phyloP scores from a whole-genome alignment of 2,797 vertebrate genomes.

The Microctenopoma steveboyesi region DNA sequence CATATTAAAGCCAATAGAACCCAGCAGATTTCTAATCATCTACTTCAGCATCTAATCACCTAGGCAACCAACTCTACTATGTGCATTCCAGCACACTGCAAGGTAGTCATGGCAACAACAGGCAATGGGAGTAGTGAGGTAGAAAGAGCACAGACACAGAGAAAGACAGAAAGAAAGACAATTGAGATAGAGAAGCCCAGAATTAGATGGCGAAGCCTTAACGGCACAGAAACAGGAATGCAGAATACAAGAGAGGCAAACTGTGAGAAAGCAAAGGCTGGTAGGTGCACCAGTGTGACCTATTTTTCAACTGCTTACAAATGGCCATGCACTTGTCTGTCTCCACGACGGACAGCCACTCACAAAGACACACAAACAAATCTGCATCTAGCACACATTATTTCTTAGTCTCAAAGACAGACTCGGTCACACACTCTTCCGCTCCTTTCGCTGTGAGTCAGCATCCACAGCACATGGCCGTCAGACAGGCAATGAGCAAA shows the following conservation, averaged over 20 bases:
- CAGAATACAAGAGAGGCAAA: slow-evolving; percentile 41
- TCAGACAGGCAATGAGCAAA: slow-evolving; percentile 62
- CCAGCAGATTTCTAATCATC: slow-evolving; percentile 64
- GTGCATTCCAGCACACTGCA: slow-evolving; percentile 74
- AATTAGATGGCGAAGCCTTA: slow-evolving; percentile 59
- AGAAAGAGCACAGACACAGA: slow-evolving; percentile 51
- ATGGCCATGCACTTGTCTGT: slow-evolving; percentile 50
- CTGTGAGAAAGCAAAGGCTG: slow-evolving; percentile 29
- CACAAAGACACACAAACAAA: slow-evolving; percentile 64
- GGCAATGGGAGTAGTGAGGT: slow-evolving; percentile 60
- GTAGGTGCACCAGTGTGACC: slow-evolving; percentile 59
- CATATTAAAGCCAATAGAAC: slow-evolving; percentile 18
- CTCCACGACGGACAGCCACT: slow-evolving; percentile 57
- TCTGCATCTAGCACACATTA: slow-evolving; percentile 57
- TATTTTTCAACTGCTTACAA: slow-evolving; percentile 64
- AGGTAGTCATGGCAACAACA: slow-evolving; percentile 77
- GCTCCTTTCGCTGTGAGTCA: slow-evolving; percentile 65
- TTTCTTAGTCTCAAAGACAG: not conserved
- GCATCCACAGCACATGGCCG: slow-evolving; percentile 59
- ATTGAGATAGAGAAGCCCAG: slow-evolving; percentile 39
- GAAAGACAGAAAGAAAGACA: slow-evolving; percentile 45
- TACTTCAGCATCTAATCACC: slow-evolving; percentile 68
- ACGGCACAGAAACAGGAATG: slow-evolving; percentile 41
- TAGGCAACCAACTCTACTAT: slow-evolving; percentile 61
- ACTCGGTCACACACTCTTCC: slow-evolving; percentile 34